Evolutionary conservation across 1,140 invertebrate species (phyloP).

Genomic region (Drosophila nikananu): DNA sequence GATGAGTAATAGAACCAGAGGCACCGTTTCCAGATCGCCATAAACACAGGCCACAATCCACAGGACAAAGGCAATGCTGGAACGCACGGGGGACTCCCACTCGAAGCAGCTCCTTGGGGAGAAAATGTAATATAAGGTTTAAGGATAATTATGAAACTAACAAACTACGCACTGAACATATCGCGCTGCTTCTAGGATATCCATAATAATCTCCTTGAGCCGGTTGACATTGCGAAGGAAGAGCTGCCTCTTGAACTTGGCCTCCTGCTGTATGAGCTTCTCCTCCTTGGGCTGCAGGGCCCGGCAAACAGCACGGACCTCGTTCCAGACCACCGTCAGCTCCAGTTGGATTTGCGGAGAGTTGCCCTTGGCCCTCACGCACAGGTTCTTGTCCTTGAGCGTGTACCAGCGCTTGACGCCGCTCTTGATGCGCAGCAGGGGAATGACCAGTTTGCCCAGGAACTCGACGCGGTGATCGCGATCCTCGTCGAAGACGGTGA

Average conservation of each 20-base stretch:
- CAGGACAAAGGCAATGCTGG: constrained; percentile 93
- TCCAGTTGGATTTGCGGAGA: constrained; percentile 95
- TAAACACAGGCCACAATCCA: constrained; percentile 88
- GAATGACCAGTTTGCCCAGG: constrained; percentile 96
- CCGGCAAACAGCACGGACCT: constrained; percentile 92
- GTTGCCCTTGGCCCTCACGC: constrained; percentile 94
- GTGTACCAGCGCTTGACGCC: constrained; percentile 98
- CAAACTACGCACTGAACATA: constrained; percentile 91
- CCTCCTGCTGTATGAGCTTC: constrained; percentile 97
- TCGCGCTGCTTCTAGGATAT: constrained; percentile 95
- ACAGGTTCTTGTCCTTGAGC: constrained; percentile 98
- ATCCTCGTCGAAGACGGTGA: constrained; percentile 99
- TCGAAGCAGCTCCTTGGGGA: constrained; percentile 95
- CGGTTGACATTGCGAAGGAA: constrained; percentile 97
- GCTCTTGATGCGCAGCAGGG: constrained; percentile 94
- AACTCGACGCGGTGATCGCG: constrained; percentile 99
- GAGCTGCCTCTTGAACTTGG: constrained; percentile 97
- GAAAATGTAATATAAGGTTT: background rate
- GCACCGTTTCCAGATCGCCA: constrained; percentile 92
- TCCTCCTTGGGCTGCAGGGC: constrained; percentile 98
- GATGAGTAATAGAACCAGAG: constrained; percentile 90
- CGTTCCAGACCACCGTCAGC: constrained; percentile 96
- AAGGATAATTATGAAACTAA: background rate
- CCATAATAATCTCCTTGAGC: constrained; percentile 95
- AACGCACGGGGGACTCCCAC: constrained; percentile 97